Evolutionary conservation across 1,140 invertebrate species (phyloP).

Genomic region (Ips nitidus): DNA sequence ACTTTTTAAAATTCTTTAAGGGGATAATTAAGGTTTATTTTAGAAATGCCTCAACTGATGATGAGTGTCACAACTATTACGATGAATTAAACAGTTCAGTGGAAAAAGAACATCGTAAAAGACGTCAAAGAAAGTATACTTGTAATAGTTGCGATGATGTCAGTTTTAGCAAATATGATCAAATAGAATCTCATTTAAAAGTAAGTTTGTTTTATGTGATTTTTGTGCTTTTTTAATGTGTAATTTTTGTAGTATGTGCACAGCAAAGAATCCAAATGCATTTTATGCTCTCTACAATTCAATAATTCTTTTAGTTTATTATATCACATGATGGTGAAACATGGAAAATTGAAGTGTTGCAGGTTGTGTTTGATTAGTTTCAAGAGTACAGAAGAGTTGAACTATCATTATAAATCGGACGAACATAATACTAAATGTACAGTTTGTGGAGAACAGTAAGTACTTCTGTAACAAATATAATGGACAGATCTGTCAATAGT

Average conservation of each 20-base stretch:
- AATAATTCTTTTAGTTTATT: slow-evolving; percentile 10
- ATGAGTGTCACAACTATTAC: background rate
- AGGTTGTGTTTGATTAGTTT: slow-evolving; percentile 31
- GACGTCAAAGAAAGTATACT: slow-evolving; percentile 1
- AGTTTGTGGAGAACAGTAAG: slow-evolving; percentile 30
- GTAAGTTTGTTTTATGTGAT: slow-evolving; percentile 9
- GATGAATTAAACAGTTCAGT: slow-evolving; percentile 1
- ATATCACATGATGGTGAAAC: slow-evolving; percentile 33
- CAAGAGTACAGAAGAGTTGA: slow-evolving; percentile 16
- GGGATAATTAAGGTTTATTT: slow-evolving; percentile 2
- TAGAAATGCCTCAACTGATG: background rate
- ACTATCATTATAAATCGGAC: slow-evolving; percentile 29
- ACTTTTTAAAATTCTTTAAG: background rate
- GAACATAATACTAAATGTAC: slow-evolving; percentile 31
- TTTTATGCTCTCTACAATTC: slow-evolving; percentile 17
- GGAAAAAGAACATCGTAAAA: background rate
- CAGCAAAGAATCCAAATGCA: slow-evolving; percentile 11
- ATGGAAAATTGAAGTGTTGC: slow-evolving; percentile 26
- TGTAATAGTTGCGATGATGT: slow-evolving; percentile 19
- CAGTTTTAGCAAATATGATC: slow-evolving; percentile 7
- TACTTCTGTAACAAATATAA: background rate
- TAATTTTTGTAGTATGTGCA: slow-evolving; percentile 11
- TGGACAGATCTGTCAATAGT: no score
- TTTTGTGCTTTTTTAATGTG: background rate
- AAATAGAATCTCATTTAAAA: slow-evolving; percentile 23